Evolutionary conservation across 1,140 invertebrate species (phyloP), one percentile per base, ranked within the genome.

Genomic region (Papilio polytes): DNA sequence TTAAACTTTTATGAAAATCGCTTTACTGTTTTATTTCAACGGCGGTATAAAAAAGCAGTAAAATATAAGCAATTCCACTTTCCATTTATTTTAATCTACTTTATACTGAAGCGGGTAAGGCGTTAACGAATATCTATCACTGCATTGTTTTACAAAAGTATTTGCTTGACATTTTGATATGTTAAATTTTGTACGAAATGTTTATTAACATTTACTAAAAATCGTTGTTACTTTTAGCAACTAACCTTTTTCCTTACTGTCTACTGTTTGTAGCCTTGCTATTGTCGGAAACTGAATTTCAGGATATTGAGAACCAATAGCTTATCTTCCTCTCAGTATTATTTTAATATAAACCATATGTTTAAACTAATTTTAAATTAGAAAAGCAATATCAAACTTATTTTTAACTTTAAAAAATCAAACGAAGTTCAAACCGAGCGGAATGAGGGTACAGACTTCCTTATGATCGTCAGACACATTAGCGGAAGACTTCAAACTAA

Each of bases 401-500:
- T 31, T 66, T 31, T 31, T 36, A 31, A 15, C 12, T 70, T 63
- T 13, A 63, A 63, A 63, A 26, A 63, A 63, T 56, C 53, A 63
- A 63, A 26, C 63, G 4, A 26, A 66, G 22, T 31, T 31, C 13
- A 70, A 70, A 66, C 12, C 20, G 59, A 66, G 59, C 22, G 12
- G 20, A 66, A 66, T 66, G 59, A 31, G 59, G 10, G 59, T 31
- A 78, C 56, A 79, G 79, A 77, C 82, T 81, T 84, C 80, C 84
- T 83, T 80, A 76, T 85, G 83, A 81, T 84, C 87, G 85, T 86
- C 82, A 84, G 82, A 86, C 88, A 86, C 90, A 90, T 92, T 90
- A 93, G 91, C 90, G 91, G 91, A 80, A 83, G 86, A 91, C 92
- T 93, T 94, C 90, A 93, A 94, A 94, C 92, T 91, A 94, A 94